Base-by-base conservation (phyloP, 2,888 invertebrate species). In the Leucophenga montana region DNA sequence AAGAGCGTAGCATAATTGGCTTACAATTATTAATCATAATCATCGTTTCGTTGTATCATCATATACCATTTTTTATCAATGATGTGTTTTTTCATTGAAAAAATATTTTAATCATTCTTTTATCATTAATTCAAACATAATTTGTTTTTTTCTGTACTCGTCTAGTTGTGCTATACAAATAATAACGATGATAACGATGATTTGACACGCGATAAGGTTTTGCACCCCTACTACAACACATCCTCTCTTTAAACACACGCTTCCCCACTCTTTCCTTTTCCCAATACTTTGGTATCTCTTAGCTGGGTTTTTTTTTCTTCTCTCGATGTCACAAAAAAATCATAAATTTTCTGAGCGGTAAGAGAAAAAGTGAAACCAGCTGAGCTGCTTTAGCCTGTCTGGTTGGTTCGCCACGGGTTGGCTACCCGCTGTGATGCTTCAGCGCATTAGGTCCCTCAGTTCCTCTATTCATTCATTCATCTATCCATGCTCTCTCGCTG, bases 121-220 rank as follows among this genome's bases (percentile, higher is more conserved):
- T 77, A 85, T 85, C 85, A 85, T 85, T 85, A 85, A 85, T 85
- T 80, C 75, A 68, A 66, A 53, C 71, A 31, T 11, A 31, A 20
- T 57, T 27, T 57, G 1, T 39, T 39, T 33, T 22, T 59, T 13
- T 48, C 20, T 44, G 33, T 62, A n/a, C 50, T 3, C 18, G 59
- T 31, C 31, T 8, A 11, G 6, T 18, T 27, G 2, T 69, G 27
- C 77, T 65, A 71, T 71, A 73, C 72, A 77, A 77, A 77, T 74
- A 64, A 73, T 56, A 59, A 59, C 39, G 44, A 48, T 85, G 82
- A 85, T 84, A 82, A 84, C 77, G 82, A 84, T 85, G 82, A 85
- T 86, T 80, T 82, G 84, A 83, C 85, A 85, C 83, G 86, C 85
- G 85, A 83, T 85, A 84, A 79, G 74, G 74, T 56, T n/a, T 66